Conservation (phyloP, 1,140 invertebrate species). For the Maconellicoccus hirsutus region DNA sequence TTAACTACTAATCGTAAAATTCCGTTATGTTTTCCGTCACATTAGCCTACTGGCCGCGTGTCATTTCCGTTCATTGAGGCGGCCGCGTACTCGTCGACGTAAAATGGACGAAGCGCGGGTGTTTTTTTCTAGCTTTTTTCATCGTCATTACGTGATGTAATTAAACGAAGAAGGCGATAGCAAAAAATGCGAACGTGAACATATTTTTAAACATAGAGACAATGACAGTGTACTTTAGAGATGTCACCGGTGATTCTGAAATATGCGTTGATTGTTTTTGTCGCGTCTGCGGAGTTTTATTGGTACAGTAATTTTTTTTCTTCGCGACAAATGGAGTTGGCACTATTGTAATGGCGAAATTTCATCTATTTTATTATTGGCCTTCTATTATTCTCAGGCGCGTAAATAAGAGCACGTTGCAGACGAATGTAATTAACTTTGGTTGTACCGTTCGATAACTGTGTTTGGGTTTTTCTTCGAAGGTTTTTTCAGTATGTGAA, state of each 20-base stretch:
- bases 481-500: too few relatives aligned
- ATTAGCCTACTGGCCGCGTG: constrained; percentile 19
- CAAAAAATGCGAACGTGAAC: not conserved
- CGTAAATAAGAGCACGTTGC: constrained; percentile 2
- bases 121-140: not conserved
- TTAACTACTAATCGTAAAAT: constrained; percentile 17
- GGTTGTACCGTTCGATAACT: not conserved
- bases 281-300: not conserved
- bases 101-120: not conserved
- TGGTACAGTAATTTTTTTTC: not conserved
- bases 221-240: not conserved
- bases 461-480: not conserved
- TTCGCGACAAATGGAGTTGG: too few relatives aligned
- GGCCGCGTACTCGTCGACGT: not conserved
- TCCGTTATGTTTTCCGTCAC: constrained; percentile 16
- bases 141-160: not conserved
- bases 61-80: constrained; percentile 18
- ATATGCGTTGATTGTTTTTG: constrained; percentile 4
- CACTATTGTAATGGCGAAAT: too few relatives aligned
- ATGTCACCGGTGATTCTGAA: not conserved
- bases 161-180: not conserved
- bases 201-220: not conserved
- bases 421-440: not conserved
- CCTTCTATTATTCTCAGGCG: not conserved
- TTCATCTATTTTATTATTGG: not conserved